Evolutionary conservation across 35 echinoderm and acorn worm species (phyloP).

Genomic region (Strongylocentrotus purpuratus): DNA sequence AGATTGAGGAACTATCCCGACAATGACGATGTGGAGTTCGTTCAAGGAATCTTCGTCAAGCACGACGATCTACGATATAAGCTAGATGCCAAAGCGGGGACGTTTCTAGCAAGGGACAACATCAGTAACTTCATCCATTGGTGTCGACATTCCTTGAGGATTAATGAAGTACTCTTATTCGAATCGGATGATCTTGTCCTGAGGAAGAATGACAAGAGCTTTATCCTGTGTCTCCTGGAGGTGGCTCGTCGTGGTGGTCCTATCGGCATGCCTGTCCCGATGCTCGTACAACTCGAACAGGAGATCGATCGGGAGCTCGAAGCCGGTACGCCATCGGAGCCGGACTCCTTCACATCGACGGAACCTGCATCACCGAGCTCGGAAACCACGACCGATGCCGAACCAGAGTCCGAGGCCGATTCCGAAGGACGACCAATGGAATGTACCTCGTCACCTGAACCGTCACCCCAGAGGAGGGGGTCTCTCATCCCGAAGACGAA

Average conservation of each 20-base stretch:
- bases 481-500: slow-evolving; percentile 2
- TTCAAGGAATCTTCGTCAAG: slow-evolving; percentile 54
- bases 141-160: slow-evolving; percentile 92
- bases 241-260: slow-evolving; percentile 86
- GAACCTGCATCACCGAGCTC: slow-evolving; percentile 70
- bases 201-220: slow-evolving; percentile 91
- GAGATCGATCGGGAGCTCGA: slow-evolving; percentile 95
- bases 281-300: slow-evolving; percentile 93
- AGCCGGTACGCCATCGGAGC: slow-evolving; percentile 72
- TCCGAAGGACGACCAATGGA: slow-evolving; percentile 71
- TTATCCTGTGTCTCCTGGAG: slow-evolving; percentile 94
- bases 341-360: slow-evolving; percentile 74
- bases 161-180: slow-evolving; percentile 94
- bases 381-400: slow-evolving; percentile 83
- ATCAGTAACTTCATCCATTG: slow-evolving; percentile 99
- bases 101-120: slow-evolving; percentile 95
- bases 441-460: slow-evolving; percentile 63
- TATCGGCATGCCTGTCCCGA: slow-evolving; percentile 92
- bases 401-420: slow-evolving; percentile 73
- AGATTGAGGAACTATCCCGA: slow-evolving; percentile 55
- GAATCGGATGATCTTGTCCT: slow-evolving; percentile 98
- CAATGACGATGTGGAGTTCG: slow-evolving; percentile 57
- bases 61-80: slow-evolving; percentile 74
- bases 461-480: slow-evolving; percentile 15
- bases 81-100: slow-evolving; percentile 73